Conservation (phyloP, 2,888 invertebrate species). For the Andrena hattorfiana region DNA sequence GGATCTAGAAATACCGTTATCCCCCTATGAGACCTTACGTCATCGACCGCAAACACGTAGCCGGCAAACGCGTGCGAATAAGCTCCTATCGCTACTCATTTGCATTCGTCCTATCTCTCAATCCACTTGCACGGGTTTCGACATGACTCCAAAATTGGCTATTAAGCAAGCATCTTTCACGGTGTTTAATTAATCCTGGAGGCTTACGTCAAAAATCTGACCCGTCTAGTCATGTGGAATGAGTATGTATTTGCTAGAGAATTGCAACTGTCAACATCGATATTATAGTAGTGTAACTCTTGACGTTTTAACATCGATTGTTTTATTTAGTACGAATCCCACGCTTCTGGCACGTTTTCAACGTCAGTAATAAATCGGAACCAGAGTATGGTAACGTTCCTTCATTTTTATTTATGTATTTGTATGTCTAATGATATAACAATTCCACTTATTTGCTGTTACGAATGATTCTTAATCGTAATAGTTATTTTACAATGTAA, state of each 20-base stretch:
- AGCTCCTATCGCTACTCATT: conserved; percentile 58
- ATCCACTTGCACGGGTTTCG: conserved; percentile 11
- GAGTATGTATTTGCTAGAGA: neutral
- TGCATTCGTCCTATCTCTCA: conserved; percentile 53
- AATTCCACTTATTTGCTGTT: no score
- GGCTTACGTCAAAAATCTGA: no score
- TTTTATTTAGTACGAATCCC: neutral
- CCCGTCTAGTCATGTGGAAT: neutral
- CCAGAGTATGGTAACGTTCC: no score
- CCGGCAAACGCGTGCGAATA: conserved; percentile 60
- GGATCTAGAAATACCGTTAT: conserved; percentile 83
- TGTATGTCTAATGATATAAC: no score
- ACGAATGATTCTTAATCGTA: no score
- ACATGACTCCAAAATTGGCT: conserved; percentile 18
- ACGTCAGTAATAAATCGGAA: no score
- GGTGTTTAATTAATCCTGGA: neutral
- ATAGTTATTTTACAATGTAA: no score
- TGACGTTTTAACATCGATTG: neutral
- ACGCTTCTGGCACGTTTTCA: no score
- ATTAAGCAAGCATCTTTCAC: neutral
- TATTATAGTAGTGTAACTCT: neutral
- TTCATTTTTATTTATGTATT: no score
- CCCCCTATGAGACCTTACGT: conserved; percentile 84
- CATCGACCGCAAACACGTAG: conserved; percentile 82
- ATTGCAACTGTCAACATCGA: neutral